Percentiles rank a stretch among this genome's conserved stretches.
Evolutionary conservation across 2,113 vertebrate genomes (phyloP).

Genomic region (Garra rufa): DNA sequence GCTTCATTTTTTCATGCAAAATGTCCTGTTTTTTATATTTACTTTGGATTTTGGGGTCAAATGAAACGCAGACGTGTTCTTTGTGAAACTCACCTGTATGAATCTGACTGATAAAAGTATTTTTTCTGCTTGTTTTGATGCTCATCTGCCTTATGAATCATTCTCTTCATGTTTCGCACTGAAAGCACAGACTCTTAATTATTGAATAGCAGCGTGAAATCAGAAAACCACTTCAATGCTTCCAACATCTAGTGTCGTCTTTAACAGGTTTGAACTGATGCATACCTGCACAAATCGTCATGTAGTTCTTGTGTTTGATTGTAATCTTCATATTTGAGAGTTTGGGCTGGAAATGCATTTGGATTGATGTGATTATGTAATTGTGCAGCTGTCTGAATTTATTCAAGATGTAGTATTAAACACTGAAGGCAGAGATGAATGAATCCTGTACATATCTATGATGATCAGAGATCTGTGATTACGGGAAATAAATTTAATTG

Average conservation of each 20-base stretch:
- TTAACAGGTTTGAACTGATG: no score
- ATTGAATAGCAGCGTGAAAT: no score
- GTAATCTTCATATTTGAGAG: not conserved
- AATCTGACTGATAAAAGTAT: not conserved
- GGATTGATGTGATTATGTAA: not conserved
- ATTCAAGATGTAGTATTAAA: not conserved
- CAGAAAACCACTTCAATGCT: not conserved
- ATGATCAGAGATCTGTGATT: not conserved
- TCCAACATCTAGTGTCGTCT: not conserved
- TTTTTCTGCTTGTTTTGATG: not conserved
- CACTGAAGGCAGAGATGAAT: not conserved
- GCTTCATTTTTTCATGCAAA: not conserved
- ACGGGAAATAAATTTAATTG: constrained; percentile 9
- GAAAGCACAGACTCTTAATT: not conserved
- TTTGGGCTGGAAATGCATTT: not conserved
- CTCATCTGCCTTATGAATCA: not conserved
- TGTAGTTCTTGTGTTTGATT: not conserved
- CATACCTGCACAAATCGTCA: not conserved
- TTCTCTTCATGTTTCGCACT: not conserved
- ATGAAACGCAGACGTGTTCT: not conserved
- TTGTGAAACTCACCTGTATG: no score
- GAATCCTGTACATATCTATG: constrained; percentile 17
- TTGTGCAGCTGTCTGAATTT: not conserved
- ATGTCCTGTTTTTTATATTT: not conserved
- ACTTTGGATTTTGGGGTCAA: not conserved